phyloP scores from a whole-genome alignment of 92 coral and sea anemone species.

The Chrysogorgia sp. region DNA sequence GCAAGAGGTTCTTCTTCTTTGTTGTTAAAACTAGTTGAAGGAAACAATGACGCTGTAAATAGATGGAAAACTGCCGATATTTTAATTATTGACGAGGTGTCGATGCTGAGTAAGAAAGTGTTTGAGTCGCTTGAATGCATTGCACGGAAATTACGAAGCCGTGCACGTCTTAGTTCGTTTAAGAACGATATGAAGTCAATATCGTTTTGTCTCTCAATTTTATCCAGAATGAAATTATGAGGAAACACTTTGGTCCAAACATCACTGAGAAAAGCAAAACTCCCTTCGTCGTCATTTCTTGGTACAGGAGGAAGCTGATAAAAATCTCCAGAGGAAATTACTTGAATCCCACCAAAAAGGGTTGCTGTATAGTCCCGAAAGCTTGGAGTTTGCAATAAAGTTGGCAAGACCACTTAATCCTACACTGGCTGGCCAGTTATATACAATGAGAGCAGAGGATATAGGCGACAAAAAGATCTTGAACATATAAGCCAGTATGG shows the following conservation, averaged over 20 bases:
- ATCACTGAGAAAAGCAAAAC: neutral
- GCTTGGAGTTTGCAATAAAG: too few relatives aligned
- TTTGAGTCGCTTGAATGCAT: too few relatives aligned
- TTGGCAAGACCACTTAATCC: too few relatives aligned
- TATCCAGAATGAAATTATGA: neutral
- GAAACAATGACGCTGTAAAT: conserved; percentile 20
- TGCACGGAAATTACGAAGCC: conserved; percentile 1
- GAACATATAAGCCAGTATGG: neutral
- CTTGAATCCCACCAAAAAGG: neutral
- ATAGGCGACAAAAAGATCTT: neutral
- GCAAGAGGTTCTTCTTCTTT: conserved; percentile 26
- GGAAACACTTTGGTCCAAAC: neutral
- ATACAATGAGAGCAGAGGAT: neutral
- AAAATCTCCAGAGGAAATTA: neutral
- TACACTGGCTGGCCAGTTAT: neutral
- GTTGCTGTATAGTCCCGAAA: neutral
- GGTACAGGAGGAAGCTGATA: neutral
- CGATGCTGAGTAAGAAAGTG: too few relatives aligned
- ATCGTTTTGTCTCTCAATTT: neutral
- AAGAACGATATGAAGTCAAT: neutral
- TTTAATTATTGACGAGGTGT: too few relatives aligned
- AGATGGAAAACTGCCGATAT: too few relatives aligned
- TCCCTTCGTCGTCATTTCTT: neutral
- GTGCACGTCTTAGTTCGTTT: neutral
- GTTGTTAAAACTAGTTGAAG: conserved; percentile 1